Conservation (phyloP, 1,140 invertebrate species). For the Drosophila leontia region DNA sequence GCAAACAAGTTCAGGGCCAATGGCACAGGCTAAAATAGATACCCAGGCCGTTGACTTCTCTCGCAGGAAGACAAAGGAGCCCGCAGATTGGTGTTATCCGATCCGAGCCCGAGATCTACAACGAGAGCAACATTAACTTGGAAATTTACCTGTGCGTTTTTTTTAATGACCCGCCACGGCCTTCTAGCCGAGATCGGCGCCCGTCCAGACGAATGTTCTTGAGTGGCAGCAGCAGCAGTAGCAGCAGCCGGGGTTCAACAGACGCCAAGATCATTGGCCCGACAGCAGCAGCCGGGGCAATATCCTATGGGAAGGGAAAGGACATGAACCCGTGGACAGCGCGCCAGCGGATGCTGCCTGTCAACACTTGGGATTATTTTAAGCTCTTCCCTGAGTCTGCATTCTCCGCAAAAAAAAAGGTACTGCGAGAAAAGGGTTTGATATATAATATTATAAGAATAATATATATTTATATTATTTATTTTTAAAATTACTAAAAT, state of each 20-base stretch:
- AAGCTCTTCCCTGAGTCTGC: constrained; percentile 11
- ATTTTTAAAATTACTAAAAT: no score
- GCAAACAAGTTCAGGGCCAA: constrained; percentile 68
- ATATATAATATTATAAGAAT: not conserved
- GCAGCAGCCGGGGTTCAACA: constrained; percentile 24
- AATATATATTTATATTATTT: no score
- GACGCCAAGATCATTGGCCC: constrained; percentile 58
- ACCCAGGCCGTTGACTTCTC: constrained; percentile 51
- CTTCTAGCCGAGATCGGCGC: constrained; percentile 18
- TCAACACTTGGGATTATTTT: constrained; percentile 44
- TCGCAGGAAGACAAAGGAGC: constrained; percentile 45
- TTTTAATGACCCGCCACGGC: constrained; percentile 56
- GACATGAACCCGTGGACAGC: constrained; percentile 49
- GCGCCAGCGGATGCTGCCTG: constrained; percentile 36
- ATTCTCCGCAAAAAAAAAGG: not conserved
- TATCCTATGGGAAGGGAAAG: constrained; percentile 49
- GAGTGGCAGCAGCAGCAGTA: constrained; percentile 27
- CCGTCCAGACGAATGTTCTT: constrained; percentile 20
- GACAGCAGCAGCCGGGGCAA: constrained; percentile 21
- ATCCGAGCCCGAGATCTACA: constrained; percentile 37
- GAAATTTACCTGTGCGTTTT: constrained; percentile 48
- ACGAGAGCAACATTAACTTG: constrained; percentile 42
- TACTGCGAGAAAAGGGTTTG: not conserved
- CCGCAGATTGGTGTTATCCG: not conserved
- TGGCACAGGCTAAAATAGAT: constrained; percentile 65